Evolutionary conservation across 2,888 invertebrate genomes (phyloP).

Genomic region (Ophioninae sp.): DNA sequence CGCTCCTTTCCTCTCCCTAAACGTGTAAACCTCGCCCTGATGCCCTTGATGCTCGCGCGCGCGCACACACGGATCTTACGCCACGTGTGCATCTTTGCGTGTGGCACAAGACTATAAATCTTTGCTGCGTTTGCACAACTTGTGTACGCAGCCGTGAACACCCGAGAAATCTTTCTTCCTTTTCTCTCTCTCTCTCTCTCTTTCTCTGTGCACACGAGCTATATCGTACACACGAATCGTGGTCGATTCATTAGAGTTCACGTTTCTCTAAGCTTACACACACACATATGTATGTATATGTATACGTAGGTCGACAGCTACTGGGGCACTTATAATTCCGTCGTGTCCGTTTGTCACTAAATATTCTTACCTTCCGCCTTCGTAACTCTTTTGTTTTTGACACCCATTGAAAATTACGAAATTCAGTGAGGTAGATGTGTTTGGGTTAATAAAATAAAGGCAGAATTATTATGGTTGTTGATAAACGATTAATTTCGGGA

Average conservation of each 20-base stretch:
- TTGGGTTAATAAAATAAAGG: no score
- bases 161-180: slow-evolving; percentile 54
- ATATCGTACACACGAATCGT: neutral
- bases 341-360: neutral
- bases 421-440: no score
- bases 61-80: slow-evolving; percentile 21
- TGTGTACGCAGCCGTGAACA: slow-evolving; percentile 66
- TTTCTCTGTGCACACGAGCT: neutral
- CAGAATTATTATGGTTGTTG: no score
- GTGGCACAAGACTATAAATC: slow-evolving; percentile 64
- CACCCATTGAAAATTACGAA: no score
- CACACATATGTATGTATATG: neutral
- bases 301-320: neutral
- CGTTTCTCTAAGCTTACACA: neutral
- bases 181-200: slow-evolving; percentile 3
- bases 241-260: neutral
- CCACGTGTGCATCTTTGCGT: slow-evolving; percentile 64
- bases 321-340: neutral
- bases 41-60: slow-evolving; percentile 15
- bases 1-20: slow-evolving; percentile 5
- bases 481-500: no score
- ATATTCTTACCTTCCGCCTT: neutral
- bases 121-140: slow-evolving; percentile 64
- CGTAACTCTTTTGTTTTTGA: neutral
- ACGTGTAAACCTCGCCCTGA: slow-evolving; percentile 38